Evolutionary conservation across 1,140 invertebrate species (phyloP).

Genomic region (Neuroterus valhalla): DNA sequence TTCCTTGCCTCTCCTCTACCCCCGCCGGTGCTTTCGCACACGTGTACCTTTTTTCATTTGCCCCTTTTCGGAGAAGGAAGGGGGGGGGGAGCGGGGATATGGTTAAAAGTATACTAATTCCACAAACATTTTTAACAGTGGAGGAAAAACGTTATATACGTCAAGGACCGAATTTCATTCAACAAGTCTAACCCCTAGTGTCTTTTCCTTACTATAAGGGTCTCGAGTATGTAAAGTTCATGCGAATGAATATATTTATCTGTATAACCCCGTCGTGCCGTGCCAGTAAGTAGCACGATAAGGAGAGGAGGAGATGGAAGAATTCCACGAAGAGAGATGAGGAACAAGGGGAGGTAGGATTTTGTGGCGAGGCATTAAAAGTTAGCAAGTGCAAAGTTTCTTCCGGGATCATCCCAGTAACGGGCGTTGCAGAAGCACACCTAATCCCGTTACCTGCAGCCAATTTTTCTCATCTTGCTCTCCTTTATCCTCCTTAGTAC

Average conservation of each 20-base stretch:
- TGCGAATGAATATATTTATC: constrained; percentile 12
- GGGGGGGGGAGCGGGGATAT: too few species aligned
- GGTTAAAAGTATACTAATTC: too few species aligned
- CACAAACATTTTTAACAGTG: too few species aligned
- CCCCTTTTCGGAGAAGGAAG: too few species aligned
- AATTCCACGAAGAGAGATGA: background rate
- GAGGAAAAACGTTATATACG: background rate
- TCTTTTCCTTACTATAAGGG: background rate
- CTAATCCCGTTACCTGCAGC: constrained; percentile 71
- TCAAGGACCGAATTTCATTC: background rate
- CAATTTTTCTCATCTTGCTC: constrained; percentile 64
- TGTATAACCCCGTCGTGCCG: background rate
- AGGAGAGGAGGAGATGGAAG: background rate
- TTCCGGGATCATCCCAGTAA: constrained; percentile 66
- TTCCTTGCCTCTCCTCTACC: too few species aligned
- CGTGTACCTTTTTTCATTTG: too few species aligned
- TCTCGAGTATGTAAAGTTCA: constrained; percentile 14
- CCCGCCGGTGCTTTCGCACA: too few species aligned
- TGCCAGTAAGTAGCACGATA: constrained; percentile 10
- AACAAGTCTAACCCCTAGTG: background rate
- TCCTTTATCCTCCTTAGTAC: constrained; percentile 15
- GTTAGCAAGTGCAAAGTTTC: constrained; percentile 74
- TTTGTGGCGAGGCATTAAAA: constrained; percentile 69
- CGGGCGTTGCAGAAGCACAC: constrained; percentile 63
- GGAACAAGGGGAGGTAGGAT: constrained; percentile 55